Evolutionary conservation across 2,113 vertebrate genomes (phyloP).

Genomic region (Petrocephalus zakoni): DNA sequence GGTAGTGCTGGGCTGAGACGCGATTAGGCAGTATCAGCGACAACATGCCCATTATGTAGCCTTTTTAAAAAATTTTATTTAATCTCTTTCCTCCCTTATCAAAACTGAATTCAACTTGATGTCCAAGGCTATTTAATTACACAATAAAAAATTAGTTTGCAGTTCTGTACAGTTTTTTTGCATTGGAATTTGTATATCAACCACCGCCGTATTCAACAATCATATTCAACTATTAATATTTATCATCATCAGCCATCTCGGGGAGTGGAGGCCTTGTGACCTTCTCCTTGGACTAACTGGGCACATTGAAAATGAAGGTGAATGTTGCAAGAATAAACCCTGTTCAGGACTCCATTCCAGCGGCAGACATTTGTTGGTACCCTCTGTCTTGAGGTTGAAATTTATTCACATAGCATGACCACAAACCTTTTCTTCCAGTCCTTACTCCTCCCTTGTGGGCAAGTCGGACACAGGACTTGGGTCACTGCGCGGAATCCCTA

Average conservation of each 20-base stretch:
- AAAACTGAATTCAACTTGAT: not conserved
- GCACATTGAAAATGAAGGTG: not conserved
- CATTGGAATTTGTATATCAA: not conserved
- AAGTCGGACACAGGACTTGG: not conserved
- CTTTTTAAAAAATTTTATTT: not conserved
- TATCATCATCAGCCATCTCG: not conserved
- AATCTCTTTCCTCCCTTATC: not conserved
- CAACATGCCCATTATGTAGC: not conserved
- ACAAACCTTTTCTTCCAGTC: not conserved
- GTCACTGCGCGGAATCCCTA: too few relatives aligned
- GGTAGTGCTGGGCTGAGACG: not conserved
- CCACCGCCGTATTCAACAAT: not conserved
- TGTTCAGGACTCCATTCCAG: not conserved
- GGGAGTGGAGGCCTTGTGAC: not conserved
- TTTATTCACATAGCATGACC: not conserved
- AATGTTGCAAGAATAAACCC: not conserved
- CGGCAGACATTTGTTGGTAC: not conserved
- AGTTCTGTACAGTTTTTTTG: not conserved
- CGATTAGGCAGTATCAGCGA: not conserved
- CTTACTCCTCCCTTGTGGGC: not conserved
- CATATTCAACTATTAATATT: not conserved
- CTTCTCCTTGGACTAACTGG: not conserved
- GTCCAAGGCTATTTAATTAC: not conserved
- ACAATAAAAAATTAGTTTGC: not conserved
- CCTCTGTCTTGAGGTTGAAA: not conserved